Percentiles rank a stretch among this genome's conserved stretches.
Evolutionary conservation across 2,113 vertebrate species (phyloP).

Genomic region (Corvus cornix): DNA sequence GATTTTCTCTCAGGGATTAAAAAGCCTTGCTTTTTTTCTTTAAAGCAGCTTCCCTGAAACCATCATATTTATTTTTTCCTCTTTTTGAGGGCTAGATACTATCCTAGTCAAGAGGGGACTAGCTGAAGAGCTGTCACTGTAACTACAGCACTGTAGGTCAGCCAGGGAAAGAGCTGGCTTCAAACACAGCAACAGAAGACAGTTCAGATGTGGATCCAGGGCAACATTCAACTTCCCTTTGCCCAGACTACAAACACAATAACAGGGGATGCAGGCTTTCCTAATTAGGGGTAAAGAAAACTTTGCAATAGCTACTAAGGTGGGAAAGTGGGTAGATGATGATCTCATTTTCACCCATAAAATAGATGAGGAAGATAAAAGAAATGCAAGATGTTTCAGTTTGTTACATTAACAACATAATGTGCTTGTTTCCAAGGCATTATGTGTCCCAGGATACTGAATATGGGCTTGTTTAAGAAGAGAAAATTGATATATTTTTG

Average conservation of each 20-base stretch:
- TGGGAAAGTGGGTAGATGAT: neutral
- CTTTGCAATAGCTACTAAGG: neutral
- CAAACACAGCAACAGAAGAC: neutral
- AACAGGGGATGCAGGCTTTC: neutral
- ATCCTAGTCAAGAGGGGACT: neutral
- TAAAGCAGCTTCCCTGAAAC: neutral
- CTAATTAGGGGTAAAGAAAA: neutral
- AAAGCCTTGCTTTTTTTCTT: neutral
- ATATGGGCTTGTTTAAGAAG: neutral
- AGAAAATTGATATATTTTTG: neutral
- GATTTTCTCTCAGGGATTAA: neutral
- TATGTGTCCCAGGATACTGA: neutral
- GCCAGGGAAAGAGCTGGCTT: neutral
- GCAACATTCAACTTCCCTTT: neutral
- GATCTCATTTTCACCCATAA: neutral
- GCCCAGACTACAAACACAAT: neutral
- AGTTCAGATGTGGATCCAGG: neutral
- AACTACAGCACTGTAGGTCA: neutral
- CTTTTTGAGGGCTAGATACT: neutral
- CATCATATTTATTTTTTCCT: neutral
- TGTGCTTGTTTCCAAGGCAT: neutral
- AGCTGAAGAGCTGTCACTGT: neutral
- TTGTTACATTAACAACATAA: neutral
- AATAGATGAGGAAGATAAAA: neutral
- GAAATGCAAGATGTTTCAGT: neutral